Evolutionary conservation across 2,113 vertebrate species (phyloP).

Genomic region (Rhadina sibilatrix): DNA sequence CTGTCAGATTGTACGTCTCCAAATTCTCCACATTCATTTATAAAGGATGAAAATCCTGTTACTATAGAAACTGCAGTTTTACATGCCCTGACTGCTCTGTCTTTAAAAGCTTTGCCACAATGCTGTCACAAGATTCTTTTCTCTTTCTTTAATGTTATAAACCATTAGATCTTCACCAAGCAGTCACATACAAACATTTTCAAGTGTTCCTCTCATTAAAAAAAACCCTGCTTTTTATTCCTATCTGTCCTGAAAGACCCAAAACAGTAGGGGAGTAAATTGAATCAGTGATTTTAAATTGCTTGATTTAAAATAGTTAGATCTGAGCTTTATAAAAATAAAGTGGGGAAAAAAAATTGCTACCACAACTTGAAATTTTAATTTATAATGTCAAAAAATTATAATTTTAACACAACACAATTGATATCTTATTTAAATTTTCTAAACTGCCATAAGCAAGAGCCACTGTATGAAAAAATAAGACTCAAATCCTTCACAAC

Average conservation of each 20-base stretch:
- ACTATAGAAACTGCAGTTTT: conserved; percentile 54
- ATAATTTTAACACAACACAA: not conserved
- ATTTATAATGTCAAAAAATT: not conserved
- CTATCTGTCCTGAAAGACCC: not conserved
- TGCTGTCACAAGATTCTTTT: not conserved
- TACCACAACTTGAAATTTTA: not conserved
- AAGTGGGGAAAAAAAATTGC: not conserved
- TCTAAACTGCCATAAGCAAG: not conserved
- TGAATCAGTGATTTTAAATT: conserved; percentile 5
- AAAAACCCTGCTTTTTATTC: not conserved
- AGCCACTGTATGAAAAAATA: not conserved
- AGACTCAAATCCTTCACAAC: not conserved
- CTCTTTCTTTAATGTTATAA: not conserved
- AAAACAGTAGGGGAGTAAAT: not conserved
- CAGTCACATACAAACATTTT: not conserved
- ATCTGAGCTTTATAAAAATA: not conserved
- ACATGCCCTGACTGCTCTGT: not conserved
- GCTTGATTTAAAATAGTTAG: not conserved
- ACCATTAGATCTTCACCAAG: not conserved
- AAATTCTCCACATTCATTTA: conserved; percentile 38
- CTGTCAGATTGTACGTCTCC: not conserved
- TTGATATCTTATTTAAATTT: not conserved
- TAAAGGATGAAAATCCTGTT: conserved; percentile 26
- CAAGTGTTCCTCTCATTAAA: not conserved
- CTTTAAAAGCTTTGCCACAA: conserved; percentile 37